Percentiles rank a stretch among this genome's conserved stretches.
Evolutionary conservation across 2,113 vertebrate genomes (phyloP).

Genomic region (Lophotis ruficrista): DNA sequence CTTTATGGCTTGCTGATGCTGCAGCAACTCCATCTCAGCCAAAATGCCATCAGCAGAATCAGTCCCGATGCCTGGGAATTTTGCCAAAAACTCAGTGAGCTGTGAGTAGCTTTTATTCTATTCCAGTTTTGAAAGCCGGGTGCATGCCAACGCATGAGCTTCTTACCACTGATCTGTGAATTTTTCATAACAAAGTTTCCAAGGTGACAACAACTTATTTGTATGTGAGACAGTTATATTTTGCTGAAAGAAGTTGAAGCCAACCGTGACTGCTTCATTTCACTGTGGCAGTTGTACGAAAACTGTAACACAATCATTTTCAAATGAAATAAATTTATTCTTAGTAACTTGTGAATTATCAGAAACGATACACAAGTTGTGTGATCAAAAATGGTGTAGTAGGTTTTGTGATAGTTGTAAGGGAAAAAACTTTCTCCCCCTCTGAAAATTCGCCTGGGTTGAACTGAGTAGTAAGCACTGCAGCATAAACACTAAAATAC

Average conservation of each 20-base stretch:
- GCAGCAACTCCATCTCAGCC: conserved; percentile 92
- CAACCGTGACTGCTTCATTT: background rate
- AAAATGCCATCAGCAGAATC: conserved; percentile 93
- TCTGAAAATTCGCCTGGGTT: background rate
- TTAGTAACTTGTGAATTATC: conserved; percentile 7
- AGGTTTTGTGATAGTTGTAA: background rate
- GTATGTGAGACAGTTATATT: background rate
- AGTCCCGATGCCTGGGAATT: conserved; percentile 95
- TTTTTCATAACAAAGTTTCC: conserved; percentile 79
- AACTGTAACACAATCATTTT: background rate
- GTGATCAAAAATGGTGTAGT: background rate
- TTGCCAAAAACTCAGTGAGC: conserved; percentile 95
- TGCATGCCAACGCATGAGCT: conserved; percentile 70
- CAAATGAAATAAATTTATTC: background rate
- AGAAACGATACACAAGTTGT: background rate
- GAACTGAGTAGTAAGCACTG: background rate
- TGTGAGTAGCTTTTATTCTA: conserved; percentile 87
- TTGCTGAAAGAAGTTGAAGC: conserved; percentile 33
- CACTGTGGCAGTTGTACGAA: background rate
- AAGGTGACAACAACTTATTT: conserved; percentile 54
- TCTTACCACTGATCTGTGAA: conserved; percentile 72
- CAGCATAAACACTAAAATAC: background rate
- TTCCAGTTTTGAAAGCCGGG: conserved; percentile 44
- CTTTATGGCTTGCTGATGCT: conserved; percentile 93
- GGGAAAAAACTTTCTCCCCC: background rate